Conservation (phyloP, 2,113 vertebrate genomes). For the Thinocorus orbignyianus region DNA sequence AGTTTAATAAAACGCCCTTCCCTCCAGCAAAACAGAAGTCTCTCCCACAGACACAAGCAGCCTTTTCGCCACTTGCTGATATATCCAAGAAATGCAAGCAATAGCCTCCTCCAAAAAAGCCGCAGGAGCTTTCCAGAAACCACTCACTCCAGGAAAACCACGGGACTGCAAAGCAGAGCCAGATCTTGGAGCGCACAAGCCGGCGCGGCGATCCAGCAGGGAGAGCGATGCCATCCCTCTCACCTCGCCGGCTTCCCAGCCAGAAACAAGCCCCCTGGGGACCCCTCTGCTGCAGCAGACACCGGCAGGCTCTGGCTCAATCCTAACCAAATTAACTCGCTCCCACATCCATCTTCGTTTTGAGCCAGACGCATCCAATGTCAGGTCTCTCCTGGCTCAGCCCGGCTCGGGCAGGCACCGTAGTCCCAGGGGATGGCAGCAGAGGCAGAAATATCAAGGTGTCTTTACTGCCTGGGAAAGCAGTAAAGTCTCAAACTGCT, state of each 20-base stretch:
- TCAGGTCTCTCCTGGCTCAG: neutral
- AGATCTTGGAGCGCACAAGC: neutral
- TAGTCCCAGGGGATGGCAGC: accelerated
- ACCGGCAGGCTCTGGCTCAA: neutral
- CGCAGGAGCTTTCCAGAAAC: neutral
- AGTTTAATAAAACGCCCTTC: neutral
- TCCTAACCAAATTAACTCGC: neutral
- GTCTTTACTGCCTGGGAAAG: neutral
- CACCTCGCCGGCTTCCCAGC: neutral
- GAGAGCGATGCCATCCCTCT: neutral
- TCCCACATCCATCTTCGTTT: neutral
- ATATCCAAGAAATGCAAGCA: conserved; percentile 5
- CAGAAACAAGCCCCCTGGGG: neutral
- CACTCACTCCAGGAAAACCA: neutral
- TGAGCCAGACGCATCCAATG: neutral
- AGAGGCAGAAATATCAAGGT: neutral
- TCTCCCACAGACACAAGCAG: neutral
- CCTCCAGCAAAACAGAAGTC: neutral
- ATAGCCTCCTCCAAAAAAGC: neutral
- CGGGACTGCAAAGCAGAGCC: neutral
- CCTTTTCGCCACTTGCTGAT: neutral
- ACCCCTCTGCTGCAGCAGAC: neutral
- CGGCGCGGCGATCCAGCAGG: neutral
- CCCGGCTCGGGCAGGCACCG: neutral
- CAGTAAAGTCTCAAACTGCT: too few species aligned